Evolutionary conservation across 2,888 invertebrate genomes (phyloP), one percentile per base, ranked within the genome.

Genomic region (Urechis unicinctus): DNA sequence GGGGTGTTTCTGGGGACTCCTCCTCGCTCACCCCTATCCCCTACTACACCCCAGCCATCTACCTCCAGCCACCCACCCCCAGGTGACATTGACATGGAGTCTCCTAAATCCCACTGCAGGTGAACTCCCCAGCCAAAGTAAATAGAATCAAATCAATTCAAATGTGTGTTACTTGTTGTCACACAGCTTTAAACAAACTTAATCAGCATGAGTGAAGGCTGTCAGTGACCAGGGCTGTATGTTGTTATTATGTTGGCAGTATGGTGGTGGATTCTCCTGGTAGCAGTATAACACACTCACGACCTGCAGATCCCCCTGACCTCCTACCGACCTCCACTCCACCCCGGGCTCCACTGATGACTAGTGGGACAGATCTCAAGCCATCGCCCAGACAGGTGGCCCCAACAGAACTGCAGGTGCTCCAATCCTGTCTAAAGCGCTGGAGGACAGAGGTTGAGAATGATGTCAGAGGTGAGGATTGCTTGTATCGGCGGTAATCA

Each of bases 401-500:
- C 4, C 70, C 69, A 2, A 57, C 65, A 2, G 79, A 79, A 60
- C 67, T 78, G 31, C 55, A 63, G 26, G 74, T 77, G n/a, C 63
- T 79, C 13, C 75, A 76, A 58, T 62, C 67, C 25, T 79, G 79
- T 64, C 64, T 80, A 30, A 65, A 64, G 50, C 66, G 79, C 26
- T 80, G 80, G 80, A 63, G 77, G 56, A 70, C 70, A 30, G 79
- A 79, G 59, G 77, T 79, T 29, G 76, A 78, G 59, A 63, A 59
- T 52, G 76, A 78, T 60, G 78, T 80, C 22, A 68, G 69, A 69
- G 74, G 77, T 77, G 55, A 55, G 60, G 53, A n/a, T n/a, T 22
- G 22, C 30, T 22, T 9, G 47, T 29, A 51, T 43, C 13, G 25
- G n/a, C n/a, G n/a, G n/a, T n/a, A n/a, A n/a, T n/a, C n/a, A n/a